Evolutionary conservation across 2,113 vertebrate species (phyloP), one percentile per base, ranked within the genome.

Genomic region (Orcinus orca): DNA sequence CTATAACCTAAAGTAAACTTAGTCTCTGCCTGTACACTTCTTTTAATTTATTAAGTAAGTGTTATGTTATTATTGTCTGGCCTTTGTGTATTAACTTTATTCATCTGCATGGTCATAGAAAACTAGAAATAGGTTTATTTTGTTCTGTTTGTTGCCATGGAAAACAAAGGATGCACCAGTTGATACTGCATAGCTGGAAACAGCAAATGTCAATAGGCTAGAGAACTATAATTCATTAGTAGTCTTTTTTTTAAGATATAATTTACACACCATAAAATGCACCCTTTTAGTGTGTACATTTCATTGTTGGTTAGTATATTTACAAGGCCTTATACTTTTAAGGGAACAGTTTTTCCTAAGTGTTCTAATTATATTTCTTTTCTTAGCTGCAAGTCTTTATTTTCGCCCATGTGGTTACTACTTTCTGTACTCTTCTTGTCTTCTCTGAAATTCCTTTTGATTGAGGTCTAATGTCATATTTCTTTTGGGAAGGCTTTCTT

Each of bases 11-110:
- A 95, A 79, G 62, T 90, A 33, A 62, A 73, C 23, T 80, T 86
- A 79, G 62, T 70, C 41, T 79, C 68, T 85, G 88, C 50, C 58
- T 81, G 4, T 88, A 50, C 26, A 38, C 26, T 62, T 92, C 26
- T 80, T 86, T 79, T 83, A 82, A 74, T 68, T 76, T 62, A 62
- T 62, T 90, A 60, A 88, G 13, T 67, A 41, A 65, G 18, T 95
- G 12, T 76, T 84, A n/a, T 79, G 8, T 74, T 81, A 55, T 55
- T 55, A 60, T 84, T 62, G 33, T 83, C 38, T 89, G 60, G 38
- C 50, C 9, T 77, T 96, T 89, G 60, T 77, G 25, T 84, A n/a
- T 93, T 96, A 74, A 93, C 20, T 96, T 88, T 89, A 14, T 76
- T 89, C 88, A 14, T 93, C 62, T 74, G 55, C 63, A 26, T 55